Evolutionary conservation across 2,888 invertebrate species (phyloP).

Genomic region (Globia sparganii): DNA sequence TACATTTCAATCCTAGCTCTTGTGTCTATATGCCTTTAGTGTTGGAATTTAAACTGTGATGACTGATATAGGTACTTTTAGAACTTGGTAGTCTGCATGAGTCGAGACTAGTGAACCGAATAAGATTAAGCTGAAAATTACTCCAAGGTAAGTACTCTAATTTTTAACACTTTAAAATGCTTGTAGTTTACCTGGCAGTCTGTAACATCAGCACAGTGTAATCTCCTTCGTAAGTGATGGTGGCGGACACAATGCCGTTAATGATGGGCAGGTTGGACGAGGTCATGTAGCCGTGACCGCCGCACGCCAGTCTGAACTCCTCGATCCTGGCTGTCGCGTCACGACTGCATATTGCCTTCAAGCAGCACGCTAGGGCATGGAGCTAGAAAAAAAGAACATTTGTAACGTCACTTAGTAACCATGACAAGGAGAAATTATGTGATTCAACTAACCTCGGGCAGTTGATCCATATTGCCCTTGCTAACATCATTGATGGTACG

Average conservation of each 20-base stretch:
- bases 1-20: neutral
- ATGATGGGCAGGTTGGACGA: conserved; percentile 95
- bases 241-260: conserved; percentile 95
- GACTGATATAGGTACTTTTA: neutral
- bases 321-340: conserved; percentile 94
- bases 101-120: neutral
- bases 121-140: neutral
- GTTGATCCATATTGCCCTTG: conserved; percentile 94
- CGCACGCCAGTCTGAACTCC: conserved; percentile 95
- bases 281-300: conserved; percentile 98
- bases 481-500: conserved; percentile 93
- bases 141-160: neutral
- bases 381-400: conserved; percentile 88
- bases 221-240: conserved; percentile 98
- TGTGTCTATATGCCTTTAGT: neutral
- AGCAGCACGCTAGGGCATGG: conserved; percentile 96
- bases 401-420: neutral
- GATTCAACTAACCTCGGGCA: conserved; percentile 93
- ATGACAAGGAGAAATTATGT: neutral
- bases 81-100: neutral
- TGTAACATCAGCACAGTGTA: conserved; percentile 97
- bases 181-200: conserved; percentile 92
- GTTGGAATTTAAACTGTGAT: neutral
- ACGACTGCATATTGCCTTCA: conserved; percentile 96
- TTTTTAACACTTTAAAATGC: neutral